phyloP scores from a whole-genome alignment of 2,113 vertebrate species.

The Bombycilla garrulus region DNA sequence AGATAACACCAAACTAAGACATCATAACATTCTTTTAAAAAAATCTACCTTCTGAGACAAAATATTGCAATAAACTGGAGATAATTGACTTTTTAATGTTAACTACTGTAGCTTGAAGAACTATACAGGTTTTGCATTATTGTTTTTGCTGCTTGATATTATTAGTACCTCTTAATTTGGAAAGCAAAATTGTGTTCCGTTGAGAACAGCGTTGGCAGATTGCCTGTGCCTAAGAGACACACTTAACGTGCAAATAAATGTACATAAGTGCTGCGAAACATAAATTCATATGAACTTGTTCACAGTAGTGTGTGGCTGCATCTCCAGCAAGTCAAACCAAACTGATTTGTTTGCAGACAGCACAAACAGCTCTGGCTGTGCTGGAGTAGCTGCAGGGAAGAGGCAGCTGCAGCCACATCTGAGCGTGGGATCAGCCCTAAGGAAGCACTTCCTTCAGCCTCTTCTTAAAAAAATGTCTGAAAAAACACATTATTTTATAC shows the following conservation, averaged over 20 bases:
- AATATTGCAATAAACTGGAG: neutral
- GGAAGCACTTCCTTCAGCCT: neutral
- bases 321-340: neutral
- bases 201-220: neutral
- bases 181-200: neutral
- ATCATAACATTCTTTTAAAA: neutral
- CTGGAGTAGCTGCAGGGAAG: neutral
- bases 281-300: neutral
- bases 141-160: slow-evolving; percentile 2
- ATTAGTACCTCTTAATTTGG: slow-evolving; percentile 20
- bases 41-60: neutral
- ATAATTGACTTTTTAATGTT: neutral
- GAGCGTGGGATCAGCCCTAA: neutral
- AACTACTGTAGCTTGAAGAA: neutral
- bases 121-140: neutral
- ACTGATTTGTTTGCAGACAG: neutral
- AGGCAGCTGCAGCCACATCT: neutral
- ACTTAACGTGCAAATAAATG: slow-evolving; percentile 7
- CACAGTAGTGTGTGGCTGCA: neutral
- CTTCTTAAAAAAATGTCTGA: neutral
- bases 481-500: neutral
- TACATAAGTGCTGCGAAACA: neutral
- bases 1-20: neutral
- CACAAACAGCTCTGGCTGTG: neutral
- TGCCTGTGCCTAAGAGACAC: neutral